Evolutionary conservation across 2,797 vertebrate genomes (phyloP).

Genomic region (Podargus strigoides): DNA sequence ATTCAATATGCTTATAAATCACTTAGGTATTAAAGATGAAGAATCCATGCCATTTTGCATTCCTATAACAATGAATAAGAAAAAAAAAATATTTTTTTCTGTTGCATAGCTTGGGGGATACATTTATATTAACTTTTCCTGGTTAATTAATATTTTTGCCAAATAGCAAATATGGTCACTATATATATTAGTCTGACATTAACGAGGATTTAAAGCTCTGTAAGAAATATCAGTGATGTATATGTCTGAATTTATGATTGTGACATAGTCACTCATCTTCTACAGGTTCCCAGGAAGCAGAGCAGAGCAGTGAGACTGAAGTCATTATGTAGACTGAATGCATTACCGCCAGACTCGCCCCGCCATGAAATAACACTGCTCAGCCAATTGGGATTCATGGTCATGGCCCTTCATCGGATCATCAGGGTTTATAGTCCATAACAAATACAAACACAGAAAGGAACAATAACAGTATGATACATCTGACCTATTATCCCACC

Average conservation of each 20-base stretch:
- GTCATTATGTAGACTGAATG: slow-evolving; percentile 59
- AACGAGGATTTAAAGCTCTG: neutral
- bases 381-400: slow-evolving; percentile 63
- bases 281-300: slow-evolving; percentile 50
- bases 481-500: slow-evolving; percentile 11
- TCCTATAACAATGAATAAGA: slow-evolving; percentile 60
- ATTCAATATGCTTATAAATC: slow-evolving; percentile 80
- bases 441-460: slow-evolving; percentile 67
- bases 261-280: slow-evolving; percentile 38
- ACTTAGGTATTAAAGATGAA: slow-evolving; percentile 72
- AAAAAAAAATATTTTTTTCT: slow-evolving; percentile 8
- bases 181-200: slow-evolving; percentile 50
- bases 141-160: slow-evolving; percentile 62
- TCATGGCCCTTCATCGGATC: slow-evolving; percentile 51
- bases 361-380: slow-evolving; percentile 50
- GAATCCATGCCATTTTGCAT: slow-evolving; percentile 62
- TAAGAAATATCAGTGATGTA: slow-evolving; percentile 21
- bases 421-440: slow-evolving; percentile 67
- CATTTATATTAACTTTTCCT: slow-evolving; percentile 62
- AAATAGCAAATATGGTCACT: slow-evolving; percentile 29
- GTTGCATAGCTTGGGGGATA: slow-evolving; percentile 43
- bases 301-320: slow-evolving; percentile 48
- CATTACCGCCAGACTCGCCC: slow-evolving; percentile 22
- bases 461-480: slow-evolving; percentile 22
- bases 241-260: slow-evolving; percentile 39